These are phyloP conservation scores for Carterocephalus palaemon DNA, from an alignment of 2,888 invertebrate genomes.

Conservation along the genomic window DNA sequence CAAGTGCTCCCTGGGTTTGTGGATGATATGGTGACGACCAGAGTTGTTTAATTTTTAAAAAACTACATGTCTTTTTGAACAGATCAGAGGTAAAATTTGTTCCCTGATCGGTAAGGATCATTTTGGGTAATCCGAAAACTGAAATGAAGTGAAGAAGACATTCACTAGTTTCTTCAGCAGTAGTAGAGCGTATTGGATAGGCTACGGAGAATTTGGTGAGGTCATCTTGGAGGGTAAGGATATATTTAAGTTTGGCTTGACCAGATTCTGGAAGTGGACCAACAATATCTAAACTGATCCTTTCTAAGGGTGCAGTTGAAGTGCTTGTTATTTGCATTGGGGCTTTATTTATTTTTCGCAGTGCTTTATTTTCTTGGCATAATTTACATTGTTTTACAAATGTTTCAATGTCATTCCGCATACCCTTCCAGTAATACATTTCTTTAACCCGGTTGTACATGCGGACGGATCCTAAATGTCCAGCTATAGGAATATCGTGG, in stretches of 20 bases:
- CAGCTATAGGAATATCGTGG: conserved; percentile 27
- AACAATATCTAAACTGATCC: conserved; percentile 22
- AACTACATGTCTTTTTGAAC: conserved; percentile 17
- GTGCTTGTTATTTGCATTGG: conserved; percentile 25
- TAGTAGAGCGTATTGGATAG: conserved; percentile 26
- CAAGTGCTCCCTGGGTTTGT: conserved; percentile 31
- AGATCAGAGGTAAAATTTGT: conserved; percentile 15
- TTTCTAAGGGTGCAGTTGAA: conserved; percentile 20
- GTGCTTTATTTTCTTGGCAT: conserved; percentile 24
- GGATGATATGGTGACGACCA: conserved; percentile 27
- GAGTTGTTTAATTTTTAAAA: conserved; percentile 27
- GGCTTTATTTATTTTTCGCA: conserved; percentile 14
- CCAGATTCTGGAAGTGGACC: conserved; percentile 20
- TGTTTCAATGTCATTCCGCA: conserved; percentile 21
- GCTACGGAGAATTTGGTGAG: conserved; percentile 28
- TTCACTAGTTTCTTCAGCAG: conserved; percentile 30
- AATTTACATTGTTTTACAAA: conserved; percentile 24
- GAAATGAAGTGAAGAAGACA: conserved; percentile 31
- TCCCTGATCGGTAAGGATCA: conserved; percentile 32
- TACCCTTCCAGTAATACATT: conserved; percentile 20
- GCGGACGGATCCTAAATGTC: conserved; percentile 19
- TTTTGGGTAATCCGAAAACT: conserved; percentile 31
- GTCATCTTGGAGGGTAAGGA: conserved; percentile 29
- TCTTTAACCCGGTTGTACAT: conserved; percentile 20
- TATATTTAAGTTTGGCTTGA: conserved; percentile 26